These are phyloP conservation scores for Argynnis bischoffii DNA, from an alignment of 2,888 invertebrate species.

Conservation along the genomic window DNA sequence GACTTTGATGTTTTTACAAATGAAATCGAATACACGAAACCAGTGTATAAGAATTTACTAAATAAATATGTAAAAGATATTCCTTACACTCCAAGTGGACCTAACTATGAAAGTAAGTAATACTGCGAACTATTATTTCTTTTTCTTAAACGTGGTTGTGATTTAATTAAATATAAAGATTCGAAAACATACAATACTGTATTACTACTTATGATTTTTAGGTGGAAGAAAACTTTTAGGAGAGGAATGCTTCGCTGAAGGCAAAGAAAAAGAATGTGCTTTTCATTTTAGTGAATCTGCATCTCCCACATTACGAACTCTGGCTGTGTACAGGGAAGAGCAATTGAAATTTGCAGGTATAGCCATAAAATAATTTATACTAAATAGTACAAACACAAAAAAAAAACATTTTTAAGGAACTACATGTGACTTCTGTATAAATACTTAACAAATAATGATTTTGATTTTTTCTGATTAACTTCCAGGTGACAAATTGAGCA, in stretches of 20 bases:
- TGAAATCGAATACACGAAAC: slow-evolving; percentile 67
- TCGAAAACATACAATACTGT: neutral
- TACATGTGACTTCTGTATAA: no score
- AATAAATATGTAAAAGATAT: slow-evolving; percentile 63
- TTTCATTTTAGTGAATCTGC: slow-evolving; percentile 74
- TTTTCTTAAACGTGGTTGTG: slow-evolving; percentile 13
- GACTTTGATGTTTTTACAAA: slow-evolving; percentile 75
- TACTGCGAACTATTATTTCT: slow-evolving; percentile 3
- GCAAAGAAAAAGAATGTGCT: slow-evolving; percentile 61
- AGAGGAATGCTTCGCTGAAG: slow-evolving; percentile 60
- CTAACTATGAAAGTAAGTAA: slow-evolving; percentile 74
- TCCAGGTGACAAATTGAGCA: slow-evolving; percentile 61
- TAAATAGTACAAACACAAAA: no score
- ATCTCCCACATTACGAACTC: slow-evolving; percentile 65
- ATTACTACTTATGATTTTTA: slow-evolving; percentile 38
- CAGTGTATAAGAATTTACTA: slow-evolving; percentile 61
- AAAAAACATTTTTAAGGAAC: no score
- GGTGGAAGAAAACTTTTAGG: slow-evolving; percentile 70
- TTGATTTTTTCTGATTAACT: slow-evolving; percentile 31
- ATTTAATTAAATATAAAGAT: no score
- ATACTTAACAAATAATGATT: neutral
- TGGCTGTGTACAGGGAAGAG: slow-evolving; percentile 74
- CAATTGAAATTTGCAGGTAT: slow-evolving; percentile 60
- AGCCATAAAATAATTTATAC: neutral
- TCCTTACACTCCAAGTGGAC: slow-evolving; percentile 65